Evolutionary conservation across 2,797 vertebrate genomes (phyloP), one percentile per base, ranked within the genome.

Genomic region (Cheirogaleus major): DNA sequence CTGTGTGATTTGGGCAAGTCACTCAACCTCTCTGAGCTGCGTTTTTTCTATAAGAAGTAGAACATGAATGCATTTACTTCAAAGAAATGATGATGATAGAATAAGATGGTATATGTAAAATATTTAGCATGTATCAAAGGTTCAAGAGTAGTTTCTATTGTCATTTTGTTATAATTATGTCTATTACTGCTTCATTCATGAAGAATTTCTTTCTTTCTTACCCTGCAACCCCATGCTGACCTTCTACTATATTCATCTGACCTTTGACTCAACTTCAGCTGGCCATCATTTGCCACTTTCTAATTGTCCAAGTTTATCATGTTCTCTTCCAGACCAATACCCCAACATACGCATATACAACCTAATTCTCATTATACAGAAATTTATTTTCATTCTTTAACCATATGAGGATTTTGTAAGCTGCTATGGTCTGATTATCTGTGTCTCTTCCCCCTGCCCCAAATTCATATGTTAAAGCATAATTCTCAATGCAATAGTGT

Each of bases 21-120:
- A 57, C 25, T 92, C 27, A 22, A 5, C 25, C 50, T 70, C 55
- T 96, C 79, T 76, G 69, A 72, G 32, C 14, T 76, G 52, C 48
- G 85, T 50, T 75, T 70, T 35, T 87, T 91, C 59, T 52, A n/a
- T 10, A 59, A 41, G 93, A 90, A 48, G 17, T 67, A 35, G 30
- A 10, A 81, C 72, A 65, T 84, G 48, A 81, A 6, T 70, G 5
- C 7, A 38, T 63, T 48, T 81, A 23, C 5, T 52, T 57, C 27
- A 81, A 69, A 91, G 23, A 90, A 20, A 55, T 18, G 7, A 10
- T 12, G 43, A 92, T 5, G 2, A 4, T 61, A 72, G 20, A 84
- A 32, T 55, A 25, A n/a, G 20, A 43, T 27, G 17, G 23, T n/a
- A 17, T 52, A 48, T 17, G 22, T 70, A 59, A 52, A 61, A 18